These are phyloP conservation scores for Malurus cyaneus DNA, from an alignment of 2,113 vertebrate species.

Conservation along the genomic window DNA sequence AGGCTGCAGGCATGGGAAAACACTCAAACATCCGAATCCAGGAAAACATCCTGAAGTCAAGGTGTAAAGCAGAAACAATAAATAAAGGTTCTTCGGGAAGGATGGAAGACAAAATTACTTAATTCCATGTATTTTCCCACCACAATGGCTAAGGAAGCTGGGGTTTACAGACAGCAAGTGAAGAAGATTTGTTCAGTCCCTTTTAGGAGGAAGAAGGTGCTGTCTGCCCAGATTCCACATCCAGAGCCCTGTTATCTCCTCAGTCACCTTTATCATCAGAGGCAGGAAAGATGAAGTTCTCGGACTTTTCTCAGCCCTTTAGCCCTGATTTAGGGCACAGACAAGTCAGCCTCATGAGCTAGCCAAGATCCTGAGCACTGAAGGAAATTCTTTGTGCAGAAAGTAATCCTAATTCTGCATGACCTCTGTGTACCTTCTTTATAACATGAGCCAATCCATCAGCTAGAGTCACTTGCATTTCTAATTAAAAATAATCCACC, in stretches of 20 bases:
- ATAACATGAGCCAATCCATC: not conserved
- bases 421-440: not conserved
- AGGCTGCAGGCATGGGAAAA: not conserved
- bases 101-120: not conserved
- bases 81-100: not conserved
- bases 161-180: not conserved
- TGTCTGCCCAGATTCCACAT: not conserved
- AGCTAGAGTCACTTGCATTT: not conserved
- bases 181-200: not conserved
- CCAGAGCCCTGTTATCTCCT: not conserved
- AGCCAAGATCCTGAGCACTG: not conserved
- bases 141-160: not conserved
- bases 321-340: not conserved
- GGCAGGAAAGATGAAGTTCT: not conserved
- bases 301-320: not conserved
- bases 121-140: not conserved
- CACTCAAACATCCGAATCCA: not conserved
- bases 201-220: not conserved
- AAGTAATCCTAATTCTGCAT: not conserved
- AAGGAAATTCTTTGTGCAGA: not conserved
- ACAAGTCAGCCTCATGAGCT: not conserved
- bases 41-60: not conserved
- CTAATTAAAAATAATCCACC: not conserved
- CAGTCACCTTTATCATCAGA: not conserved
- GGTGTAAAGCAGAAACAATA: not conserved